Evolutionary conservation across 2,888 invertebrate genomes (phyloP).

Genomic region (Petrophora chlorosata): DNA sequence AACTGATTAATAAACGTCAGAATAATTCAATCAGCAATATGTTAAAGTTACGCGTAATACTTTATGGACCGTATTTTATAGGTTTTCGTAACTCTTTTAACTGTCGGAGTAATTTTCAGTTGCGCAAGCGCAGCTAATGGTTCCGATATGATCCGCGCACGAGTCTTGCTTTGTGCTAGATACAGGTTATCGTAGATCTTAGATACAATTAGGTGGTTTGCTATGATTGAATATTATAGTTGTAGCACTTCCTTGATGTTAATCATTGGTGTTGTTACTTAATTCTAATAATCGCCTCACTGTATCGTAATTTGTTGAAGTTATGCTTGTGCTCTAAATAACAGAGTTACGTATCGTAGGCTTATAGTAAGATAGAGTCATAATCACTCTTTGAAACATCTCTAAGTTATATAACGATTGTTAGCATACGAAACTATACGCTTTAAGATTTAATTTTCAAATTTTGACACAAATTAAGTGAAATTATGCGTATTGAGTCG

Average conservation of each 20-base stretch:
- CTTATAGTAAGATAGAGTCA: not conserved
- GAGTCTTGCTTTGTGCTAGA: conserved; percentile 10
- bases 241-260: conserved; percentile 8
- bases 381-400: not conserved
- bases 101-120: conserved; percentile 16
- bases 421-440: conserved; percentile 1
- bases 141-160: conserved; percentile 21
- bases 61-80: conserved; percentile 16
- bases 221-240: conserved; percentile 9
- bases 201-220: conserved; percentile 10
- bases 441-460: not conserved
- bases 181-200: conserved; percentile 7
- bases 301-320: too few species aligned
- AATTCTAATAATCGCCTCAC: not conserved
- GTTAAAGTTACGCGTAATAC: conserved; percentile 1
- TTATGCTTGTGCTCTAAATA: too few species aligned
- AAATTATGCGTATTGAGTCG: not conserved
- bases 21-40: too few species aligned
- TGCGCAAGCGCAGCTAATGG: conserved; percentile 20
- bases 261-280: not conserved
- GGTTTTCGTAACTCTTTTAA: conserved; percentile 23
- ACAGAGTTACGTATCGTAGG: conserved; percentile 6
- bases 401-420: conserved; percentile 12
- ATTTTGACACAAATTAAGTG: conserved; percentile 2
- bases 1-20: too few species aligned